These are phyloP conservation scores for Candidula unifasciata DNA, from an alignment of 2,888 invertebrate genomes.

Conservation along the genomic window DNA sequence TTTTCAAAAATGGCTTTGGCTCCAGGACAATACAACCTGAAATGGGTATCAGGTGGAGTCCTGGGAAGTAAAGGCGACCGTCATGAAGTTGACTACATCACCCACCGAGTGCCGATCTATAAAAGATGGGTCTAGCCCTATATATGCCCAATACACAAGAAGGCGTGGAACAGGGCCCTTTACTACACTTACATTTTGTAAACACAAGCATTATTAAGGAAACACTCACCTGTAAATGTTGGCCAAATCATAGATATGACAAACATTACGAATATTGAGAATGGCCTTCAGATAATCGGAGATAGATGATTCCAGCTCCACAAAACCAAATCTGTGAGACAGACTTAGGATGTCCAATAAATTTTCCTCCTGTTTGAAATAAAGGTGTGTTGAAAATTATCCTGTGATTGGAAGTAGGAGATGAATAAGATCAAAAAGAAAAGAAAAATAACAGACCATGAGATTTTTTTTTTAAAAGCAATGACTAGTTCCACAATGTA, in stretches of 20 bases:
- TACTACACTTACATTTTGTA: too few species aligned
- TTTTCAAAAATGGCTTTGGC: too few species aligned
- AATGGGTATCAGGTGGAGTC: too few species aligned
- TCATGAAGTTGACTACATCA: too few species aligned
- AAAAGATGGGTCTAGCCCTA: too few species aligned
- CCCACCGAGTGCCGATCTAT: too few species aligned
- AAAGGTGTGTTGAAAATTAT: not conserved
- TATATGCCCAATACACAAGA: too few species aligned
- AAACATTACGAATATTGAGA: conserved; percentile 92
- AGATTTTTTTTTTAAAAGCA: too few species aligned
- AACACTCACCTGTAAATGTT: conserved; percentile 81
- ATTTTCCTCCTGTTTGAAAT: conserved; percentile 70
- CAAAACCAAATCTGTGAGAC: conserved; percentile 97
- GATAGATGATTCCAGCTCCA: conserved; percentile 91
- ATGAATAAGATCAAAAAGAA: not conserved
- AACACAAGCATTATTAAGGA: not conserved
- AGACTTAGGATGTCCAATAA: conserved; percentile 86
- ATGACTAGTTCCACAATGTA: too few species aligned
- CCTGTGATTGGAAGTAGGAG: not conserved
- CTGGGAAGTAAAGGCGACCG: too few species aligned
- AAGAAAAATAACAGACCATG: not conserved
- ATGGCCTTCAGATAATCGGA: conserved; percentile 94
- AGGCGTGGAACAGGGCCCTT: too few species aligned
- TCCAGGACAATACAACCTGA: too few species aligned
- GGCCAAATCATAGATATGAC: conserved; percentile 95